Base-by-base conservation (phyloP, 2,888 invertebrate species). In the Drosophila paracracens region DNA sequence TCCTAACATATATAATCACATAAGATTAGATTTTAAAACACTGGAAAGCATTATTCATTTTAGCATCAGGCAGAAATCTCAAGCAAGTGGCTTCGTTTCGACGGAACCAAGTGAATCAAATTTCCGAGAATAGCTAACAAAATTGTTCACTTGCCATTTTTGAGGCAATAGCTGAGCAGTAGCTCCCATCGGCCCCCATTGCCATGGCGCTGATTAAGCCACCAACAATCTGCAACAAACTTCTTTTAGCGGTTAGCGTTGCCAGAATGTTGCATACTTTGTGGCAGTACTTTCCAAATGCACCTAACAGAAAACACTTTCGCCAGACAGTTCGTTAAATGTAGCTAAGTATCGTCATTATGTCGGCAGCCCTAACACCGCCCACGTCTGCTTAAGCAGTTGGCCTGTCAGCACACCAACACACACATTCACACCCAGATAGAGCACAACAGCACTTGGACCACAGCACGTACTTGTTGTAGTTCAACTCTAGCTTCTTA, bases 201-300 rank as follows among this genome's bases (percentile, higher is more conserved):
- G n/a, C n/a, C 13, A 4, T 35, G 10, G 1, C 18, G 13, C 6
- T 27, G 54, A 54, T 54, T 18, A 38, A 16, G 46, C 7, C 7
- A 13, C 7, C 13, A 25, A 38, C 13, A 27, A 25, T 18, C 27
- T 38, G 27, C n/a, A n/a, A 16, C n/a, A 7, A 31, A 31, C 18
- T n/a, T 25, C 36, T 8, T 18, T 48, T 16, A 38, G 21, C 46
- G 16, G 21, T 25, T 13, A 38, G 57, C 29, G 63, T 35, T 52
- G 61, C 57, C 54, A 50, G 56, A 54, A 65, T 43, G 70, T 71
- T 79, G 72, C 85, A 82, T 74, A 65, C 61, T 72, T 69, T 31
- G 64, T 56, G 74, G 80, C 69, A 38, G 53, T 54, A 25, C 33
- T 50, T 18, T 43, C 2, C 29, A 67, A 61, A 40, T 61, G 63